Evolutionary conservation across 2,797 vertebrate species (phyloP).

Genomic region (Mareca strepera): DNA sequence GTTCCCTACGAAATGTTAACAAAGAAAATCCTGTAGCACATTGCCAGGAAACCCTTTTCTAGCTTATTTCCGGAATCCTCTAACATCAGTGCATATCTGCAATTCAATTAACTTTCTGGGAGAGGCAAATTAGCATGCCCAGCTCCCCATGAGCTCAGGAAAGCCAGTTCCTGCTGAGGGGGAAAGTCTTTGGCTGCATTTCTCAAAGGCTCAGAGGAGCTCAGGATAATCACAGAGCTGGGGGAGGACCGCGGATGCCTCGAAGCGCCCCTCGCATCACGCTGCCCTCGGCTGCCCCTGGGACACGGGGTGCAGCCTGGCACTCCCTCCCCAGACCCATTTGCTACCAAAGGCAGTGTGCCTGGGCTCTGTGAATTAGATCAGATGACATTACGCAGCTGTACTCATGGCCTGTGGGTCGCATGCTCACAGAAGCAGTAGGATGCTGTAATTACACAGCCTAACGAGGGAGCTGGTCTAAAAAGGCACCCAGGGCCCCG

Average conservation of each 20-base stretch:
- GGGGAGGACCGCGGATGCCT: not conserved
- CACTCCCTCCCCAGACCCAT: not conserved
- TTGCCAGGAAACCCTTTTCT: constrained; percentile 31
- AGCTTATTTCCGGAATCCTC: constrained; percentile 16
- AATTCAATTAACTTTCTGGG: constrained; percentile 6
- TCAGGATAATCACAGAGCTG: not conserved
- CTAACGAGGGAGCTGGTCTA: not conserved
- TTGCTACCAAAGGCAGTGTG: rapidly evolving
- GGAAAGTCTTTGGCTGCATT: not conserved
- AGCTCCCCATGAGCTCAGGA: not conserved
- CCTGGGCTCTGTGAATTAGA: not conserved
- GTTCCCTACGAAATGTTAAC: constrained; percentile 12
- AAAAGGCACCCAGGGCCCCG: not conserved
- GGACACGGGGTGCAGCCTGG: not conserved
- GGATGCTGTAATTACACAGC: not conserved
- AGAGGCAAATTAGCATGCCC: not conserved
- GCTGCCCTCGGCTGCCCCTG: not conserved
- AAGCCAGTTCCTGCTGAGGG: not conserved
- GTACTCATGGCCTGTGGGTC: rapidly evolving
- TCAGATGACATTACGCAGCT: not conserved
- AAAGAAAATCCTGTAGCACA: constrained; percentile 5
- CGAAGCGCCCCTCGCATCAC: not conserved
- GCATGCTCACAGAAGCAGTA: not conserved
- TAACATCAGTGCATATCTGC: not conserved
- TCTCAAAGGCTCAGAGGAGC: not conserved